phyloP scores from a whole-genome alignment of 2,113 vertebrate species.

The Aptenodytes patagonicus region DNA sequence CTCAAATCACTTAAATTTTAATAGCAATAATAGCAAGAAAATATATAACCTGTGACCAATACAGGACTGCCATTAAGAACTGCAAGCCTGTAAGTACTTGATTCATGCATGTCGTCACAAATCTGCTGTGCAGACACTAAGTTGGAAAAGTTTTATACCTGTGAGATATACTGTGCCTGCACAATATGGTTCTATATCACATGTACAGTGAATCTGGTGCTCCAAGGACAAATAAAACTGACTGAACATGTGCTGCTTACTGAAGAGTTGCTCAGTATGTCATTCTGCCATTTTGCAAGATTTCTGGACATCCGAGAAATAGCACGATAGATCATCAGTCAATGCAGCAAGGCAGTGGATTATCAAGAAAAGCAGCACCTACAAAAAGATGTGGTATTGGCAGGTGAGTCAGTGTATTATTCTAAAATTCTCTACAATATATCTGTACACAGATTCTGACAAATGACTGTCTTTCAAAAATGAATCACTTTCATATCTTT shows the following conservation, averaged over 20 bases:
- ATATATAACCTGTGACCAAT: neutral
- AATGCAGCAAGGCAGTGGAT: neutral
- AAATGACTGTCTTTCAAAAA: neutral
- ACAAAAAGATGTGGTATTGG: neutral
- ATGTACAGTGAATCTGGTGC: neutral
- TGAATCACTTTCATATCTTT: neutral
- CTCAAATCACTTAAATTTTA: neutral
- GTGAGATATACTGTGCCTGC: neutral
- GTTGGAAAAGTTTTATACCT: neutral
- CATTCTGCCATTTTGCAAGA: neutral
- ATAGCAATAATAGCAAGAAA: neutral
- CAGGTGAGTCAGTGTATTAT: neutral
- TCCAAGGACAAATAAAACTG: neutral
- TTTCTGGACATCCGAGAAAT: neutral
- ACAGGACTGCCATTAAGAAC: neutral
- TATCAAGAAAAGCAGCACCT: neutral
- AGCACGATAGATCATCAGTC: accelerated
- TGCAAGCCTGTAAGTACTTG: neutral
- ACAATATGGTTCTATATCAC: neutral
- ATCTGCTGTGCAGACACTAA: neutral
- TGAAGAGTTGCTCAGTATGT: neutral
- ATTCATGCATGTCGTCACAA: neutral
- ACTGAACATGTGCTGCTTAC: neutral
- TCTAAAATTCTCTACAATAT: neutral
- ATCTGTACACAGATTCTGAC: neutral